Evolutionary conservation across 1,140 invertebrate genomes (phyloP).

Genomic region (Tetramorium simillimum): DNA sequence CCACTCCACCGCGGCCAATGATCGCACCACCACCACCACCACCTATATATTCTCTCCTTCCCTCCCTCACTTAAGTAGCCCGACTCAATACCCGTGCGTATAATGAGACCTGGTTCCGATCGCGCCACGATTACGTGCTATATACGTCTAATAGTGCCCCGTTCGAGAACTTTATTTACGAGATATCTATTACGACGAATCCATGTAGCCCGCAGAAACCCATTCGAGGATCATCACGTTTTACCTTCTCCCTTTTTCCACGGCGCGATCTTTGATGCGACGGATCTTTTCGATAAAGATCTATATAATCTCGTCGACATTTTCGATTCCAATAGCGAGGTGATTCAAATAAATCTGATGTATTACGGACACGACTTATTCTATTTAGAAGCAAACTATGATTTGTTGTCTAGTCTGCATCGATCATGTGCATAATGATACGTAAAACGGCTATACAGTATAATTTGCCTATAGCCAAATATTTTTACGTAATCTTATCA

Average conservation of each 20-base stretch:
- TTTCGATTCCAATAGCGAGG: not conserved
- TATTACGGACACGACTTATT: not conserved
- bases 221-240: slow-evolving; percentile 17
- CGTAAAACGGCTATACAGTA: not conserved
- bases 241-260: not conserved
- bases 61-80: slow-evolving; percentile 57
- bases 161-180: slow-evolving; percentile 63
- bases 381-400: not conserved
- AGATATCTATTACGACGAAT: slow-evolving; percentile 59
- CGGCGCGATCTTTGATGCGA: not conserved
- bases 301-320: not conserved
- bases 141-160: slow-evolving; percentile 60
- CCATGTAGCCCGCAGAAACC: slow-evolving; percentile 33
- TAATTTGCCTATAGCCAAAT: not conserved
- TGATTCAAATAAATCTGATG: not conserved
- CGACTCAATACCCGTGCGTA: slow-evolving; percentile 54
- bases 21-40: slow-evolving; percentile 51
- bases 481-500: not conserved
- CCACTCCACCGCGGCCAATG: slow-evolving; percentile 36
- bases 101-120: slow-evolving; percentile 61
- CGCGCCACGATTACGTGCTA: slow-evolving; percentile 56
- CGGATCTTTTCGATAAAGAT: slow-evolving; percentile 29
- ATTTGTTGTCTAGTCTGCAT: not conserved
- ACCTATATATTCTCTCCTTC: slow-evolving; percentile 8
- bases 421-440: too few relatives aligned